A percentile compares a stretch with the other conserved stretches of the same genome.
Evolutionary conservation across 2,113 vertebrate species (phyloP).

Genomic region (Lamprotornis superbus): DNA sequence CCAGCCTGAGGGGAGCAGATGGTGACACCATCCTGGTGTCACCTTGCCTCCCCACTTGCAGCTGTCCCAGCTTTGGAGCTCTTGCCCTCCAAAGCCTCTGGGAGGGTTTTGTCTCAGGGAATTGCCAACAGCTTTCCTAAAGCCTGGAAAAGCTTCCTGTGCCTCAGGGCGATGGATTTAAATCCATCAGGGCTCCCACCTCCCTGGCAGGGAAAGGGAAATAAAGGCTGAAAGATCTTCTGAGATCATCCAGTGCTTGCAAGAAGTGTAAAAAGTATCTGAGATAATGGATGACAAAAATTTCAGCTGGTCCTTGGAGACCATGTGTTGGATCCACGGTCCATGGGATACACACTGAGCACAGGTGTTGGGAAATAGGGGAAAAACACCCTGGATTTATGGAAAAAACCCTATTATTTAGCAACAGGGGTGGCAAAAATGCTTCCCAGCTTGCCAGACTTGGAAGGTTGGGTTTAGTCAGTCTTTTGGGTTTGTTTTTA

Average conservation of each 20-base stretch:
- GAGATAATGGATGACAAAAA: not conserved
- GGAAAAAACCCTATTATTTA: fast-evolving
- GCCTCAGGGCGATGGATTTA: fast-evolving
- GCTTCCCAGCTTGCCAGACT: not conserved
- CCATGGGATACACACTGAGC: not conserved
- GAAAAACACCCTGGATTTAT: not conserved
- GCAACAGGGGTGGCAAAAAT: not conserved
- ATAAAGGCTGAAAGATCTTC: not conserved
- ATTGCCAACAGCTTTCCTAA: not conserved
- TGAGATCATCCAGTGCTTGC: not conserved
- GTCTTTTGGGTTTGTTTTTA: not conserved
- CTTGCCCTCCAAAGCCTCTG: not conserved
- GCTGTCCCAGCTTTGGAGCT: not conserved
- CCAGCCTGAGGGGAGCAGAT: not conserved
- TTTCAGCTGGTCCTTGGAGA: not conserved
- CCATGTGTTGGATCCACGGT: fast-evolving
- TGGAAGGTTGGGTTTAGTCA: not conserved
- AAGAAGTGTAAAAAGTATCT: not conserved
- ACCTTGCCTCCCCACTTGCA: not conserved
- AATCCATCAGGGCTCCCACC: not conserved
- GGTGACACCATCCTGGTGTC: not conserved
- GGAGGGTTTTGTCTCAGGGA: not conserved
- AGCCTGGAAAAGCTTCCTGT: not conserved
- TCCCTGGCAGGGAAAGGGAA: not conserved
- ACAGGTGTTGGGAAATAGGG: not conserved